Percentiles rank a stretch among this genome's conserved stretches.
phyloP scores from a whole-genome alignment of 2,888 invertebrate species.

The Thecophora atra region DNA sequence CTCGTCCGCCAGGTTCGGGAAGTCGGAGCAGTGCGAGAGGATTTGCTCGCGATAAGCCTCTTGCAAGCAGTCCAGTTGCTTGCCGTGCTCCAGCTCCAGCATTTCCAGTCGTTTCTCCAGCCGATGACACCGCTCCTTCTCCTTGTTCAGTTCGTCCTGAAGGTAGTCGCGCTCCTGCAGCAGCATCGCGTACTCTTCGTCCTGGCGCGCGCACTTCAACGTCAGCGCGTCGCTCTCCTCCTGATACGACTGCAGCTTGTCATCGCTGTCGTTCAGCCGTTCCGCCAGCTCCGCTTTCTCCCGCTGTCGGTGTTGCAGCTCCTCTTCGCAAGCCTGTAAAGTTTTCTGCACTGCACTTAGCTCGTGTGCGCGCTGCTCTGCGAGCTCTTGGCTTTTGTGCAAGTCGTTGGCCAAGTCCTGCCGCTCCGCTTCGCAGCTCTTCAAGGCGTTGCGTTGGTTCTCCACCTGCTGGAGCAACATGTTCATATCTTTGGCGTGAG shows the following conservation, averaged over 20 bases:
- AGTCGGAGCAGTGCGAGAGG: conserved; percentile 54
- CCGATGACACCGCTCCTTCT: conserved; percentile 76
- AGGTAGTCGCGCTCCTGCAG: conserved; percentile 62
- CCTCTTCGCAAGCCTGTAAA: too few species aligned
- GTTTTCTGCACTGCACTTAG: conserved; percentile 50
- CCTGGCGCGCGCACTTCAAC: conserved; percentile 60
- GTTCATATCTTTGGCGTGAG: conserved; percentile 58
- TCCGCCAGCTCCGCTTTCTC: conserved; percentile 52
- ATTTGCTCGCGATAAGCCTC: conserved; percentile 75
- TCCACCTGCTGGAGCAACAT: conserved; percentile 55
- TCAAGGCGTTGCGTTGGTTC: conserved; percentile 52
- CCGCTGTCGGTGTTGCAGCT: conserved; percentile 52
- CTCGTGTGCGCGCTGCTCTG: conserved; percentile 61
- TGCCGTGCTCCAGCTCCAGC: conserved; percentile 83
- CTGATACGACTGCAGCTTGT: conserved; percentile 49
- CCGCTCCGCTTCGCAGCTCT: conserved; percentile 52
- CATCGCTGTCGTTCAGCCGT: conserved; percentile 51
- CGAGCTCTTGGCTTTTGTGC: conserved; percentile 57
- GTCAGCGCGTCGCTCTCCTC: conserved; percentile 53
- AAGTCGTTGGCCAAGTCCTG: conserved; percentile 55
- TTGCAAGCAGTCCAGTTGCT: conserved; percentile 82
- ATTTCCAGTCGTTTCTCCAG: conserved; percentile 78
- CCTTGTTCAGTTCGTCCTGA: conserved; percentile 71
- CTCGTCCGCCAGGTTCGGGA: conserved; percentile 69
- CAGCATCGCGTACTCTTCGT: conserved; percentile 62